Evolutionary conservation across 2,797 vertebrate species (phyloP).

Genomic region (Mormyrus proboscirostris): DNA sequence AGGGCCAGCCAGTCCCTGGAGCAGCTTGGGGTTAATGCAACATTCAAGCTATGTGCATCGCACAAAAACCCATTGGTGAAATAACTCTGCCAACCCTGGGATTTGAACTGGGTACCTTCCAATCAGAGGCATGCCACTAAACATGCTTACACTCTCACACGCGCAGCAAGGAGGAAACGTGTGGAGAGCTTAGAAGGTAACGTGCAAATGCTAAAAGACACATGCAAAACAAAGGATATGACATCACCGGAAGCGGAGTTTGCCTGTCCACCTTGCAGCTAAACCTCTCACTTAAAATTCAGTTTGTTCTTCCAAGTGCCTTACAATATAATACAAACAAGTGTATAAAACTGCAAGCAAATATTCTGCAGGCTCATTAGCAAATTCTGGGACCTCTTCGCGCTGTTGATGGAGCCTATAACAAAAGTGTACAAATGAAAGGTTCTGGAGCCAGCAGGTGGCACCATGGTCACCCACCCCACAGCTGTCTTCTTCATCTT

Average conservation of each 20-base stretch:
- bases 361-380: neutral
- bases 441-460: neutral
- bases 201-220: neutral
- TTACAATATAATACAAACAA: neutral
- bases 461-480: constrained; percentile 65
- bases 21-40: neutral
- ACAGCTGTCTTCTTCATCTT: constrained; percentile 91
- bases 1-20: neutral
- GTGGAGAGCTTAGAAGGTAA: neutral
- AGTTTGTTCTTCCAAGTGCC: neutral
- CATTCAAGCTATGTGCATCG: neutral
- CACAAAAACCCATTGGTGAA: neutral
- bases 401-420: neutral
- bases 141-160: neutral
- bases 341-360: neutral
- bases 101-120: neutral
- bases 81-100: neutral
- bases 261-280: neutral
- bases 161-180: neutral
- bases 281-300: neutral
- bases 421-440: neutral
- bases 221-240: neutral
- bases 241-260: neutral
- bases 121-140: neutral
- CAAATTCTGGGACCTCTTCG: neutral